A percentile compares a stretch with the other conserved stretches of the same genome.
phyloP scores from a whole-genome alignment of 2,888 invertebrate genomes.

The Bruchidius siliquastri region DNA sequence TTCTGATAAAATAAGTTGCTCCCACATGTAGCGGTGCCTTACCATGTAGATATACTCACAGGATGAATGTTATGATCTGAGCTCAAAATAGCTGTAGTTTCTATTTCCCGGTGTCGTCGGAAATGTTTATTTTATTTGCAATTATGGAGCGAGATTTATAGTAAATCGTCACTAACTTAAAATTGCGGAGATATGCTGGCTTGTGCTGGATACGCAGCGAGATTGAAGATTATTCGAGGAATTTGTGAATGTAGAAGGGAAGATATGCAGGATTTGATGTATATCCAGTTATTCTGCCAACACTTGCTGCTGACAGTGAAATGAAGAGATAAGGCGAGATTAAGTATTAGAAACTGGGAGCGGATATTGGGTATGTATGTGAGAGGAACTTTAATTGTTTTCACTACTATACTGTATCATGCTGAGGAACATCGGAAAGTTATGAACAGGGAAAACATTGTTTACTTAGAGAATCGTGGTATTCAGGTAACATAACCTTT shows the following conservation, averaged over 20 bases:
- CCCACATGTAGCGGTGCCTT: not conserved
- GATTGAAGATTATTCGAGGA: conserved; percentile 1
- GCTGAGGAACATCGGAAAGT: too few species aligned
- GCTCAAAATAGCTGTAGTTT: conserved; percentile 2
- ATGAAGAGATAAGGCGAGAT: not conserved
- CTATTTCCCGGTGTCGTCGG: conserved; percentile 1
- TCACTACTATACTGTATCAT: too few species aligned
- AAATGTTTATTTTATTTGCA: conserved; percentile 1
- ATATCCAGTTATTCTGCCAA: conserved; percentile 2
- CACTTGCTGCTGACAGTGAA: conserved; percentile 1
- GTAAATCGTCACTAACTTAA: not conserved
- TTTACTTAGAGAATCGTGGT: too few species aligned
- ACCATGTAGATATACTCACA: not conserved
- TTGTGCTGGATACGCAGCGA: not conserved
- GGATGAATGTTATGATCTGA: not conserved
- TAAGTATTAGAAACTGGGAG: not conserved
- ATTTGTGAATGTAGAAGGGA: conserved; percentile 7
- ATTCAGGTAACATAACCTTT: too few species aligned
- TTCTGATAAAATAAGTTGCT: too few species aligned
- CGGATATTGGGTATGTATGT: not conserved
- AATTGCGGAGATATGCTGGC: conserved; percentile 2
- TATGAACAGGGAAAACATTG: too few species aligned
- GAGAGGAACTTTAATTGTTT: too few species aligned
- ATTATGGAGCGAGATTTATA: conserved; percentile 7
- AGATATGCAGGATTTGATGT: conserved; percentile 7